Evolutionary conservation across 2,113 vertebrate species (phyloP), one percentile per base, ranked within the genome.

Genomic region (Cebus imitator): DNA sequence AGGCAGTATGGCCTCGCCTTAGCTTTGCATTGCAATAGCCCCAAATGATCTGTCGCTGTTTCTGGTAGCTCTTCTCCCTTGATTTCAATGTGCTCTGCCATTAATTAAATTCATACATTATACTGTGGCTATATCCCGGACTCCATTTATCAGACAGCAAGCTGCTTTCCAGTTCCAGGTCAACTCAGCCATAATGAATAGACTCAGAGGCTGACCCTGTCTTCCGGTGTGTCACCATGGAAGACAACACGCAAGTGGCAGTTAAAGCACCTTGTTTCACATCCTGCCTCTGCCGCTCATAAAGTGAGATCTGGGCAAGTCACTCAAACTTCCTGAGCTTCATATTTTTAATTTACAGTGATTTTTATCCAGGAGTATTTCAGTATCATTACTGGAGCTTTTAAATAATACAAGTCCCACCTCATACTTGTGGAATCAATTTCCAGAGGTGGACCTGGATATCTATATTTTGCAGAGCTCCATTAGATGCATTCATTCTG

Each of bases 31-130:
- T 17, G 4, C 3, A 11, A 21, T 61, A 48, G 35, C 13, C 66
- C 40, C 4, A 23, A 25, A 30, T 75, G 85, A 66, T 52, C 66
- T 76, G 58, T 72, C 89, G 75, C 23, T n/a, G 12, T 70, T 90
- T 40, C 48, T 79, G 2, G 0, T 4, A 88, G 52, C 68, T 79
- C 17, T 92, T 25, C 21, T 91, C 52, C 32, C 20, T 73, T 30
- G 37, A 61, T 76, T 95, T 82, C 35, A 21, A 0, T 23, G 75
- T 89, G 43, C 43, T 55, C 17, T 91, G 18, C 30, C 23, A 8
- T 87, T 93, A 92, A 95, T 94, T 91, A 95, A 95, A 96, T 93
- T 82, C 12, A 0, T 87, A 40, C 35, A 78, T 87, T 81, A 66
- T 7, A 89, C 57, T 52, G 30, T 81, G 52, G 45, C 61, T 58